Conservation (phyloP, 2,113 vertebrate genomes). For the Syrrhaptes paradoxus region DNA sequence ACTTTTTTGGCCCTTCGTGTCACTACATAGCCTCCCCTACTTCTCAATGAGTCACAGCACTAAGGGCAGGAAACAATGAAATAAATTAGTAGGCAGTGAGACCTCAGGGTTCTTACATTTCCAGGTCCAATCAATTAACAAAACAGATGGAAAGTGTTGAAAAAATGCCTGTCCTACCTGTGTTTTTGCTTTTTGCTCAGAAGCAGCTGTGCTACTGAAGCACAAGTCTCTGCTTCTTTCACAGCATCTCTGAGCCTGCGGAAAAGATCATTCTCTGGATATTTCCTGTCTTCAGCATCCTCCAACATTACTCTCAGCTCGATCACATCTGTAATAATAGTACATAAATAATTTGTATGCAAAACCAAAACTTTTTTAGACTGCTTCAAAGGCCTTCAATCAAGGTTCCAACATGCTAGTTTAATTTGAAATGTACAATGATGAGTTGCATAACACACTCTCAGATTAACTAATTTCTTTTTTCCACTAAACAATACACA, state of each 20-base stretch:
- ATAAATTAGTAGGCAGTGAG: neutral
- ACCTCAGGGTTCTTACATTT: neutral
- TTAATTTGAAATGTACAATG: neutral
- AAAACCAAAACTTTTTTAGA: neutral
- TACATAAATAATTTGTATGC: neutral
- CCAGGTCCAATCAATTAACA: neutral
- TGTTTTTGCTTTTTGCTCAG: slow-evolving; percentile 95
- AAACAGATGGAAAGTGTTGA: neutral
- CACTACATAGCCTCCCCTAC: neutral
- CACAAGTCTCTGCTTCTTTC: slow-evolving; percentile 97
- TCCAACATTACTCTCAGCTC: slow-evolving; percentile 94
- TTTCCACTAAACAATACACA: neutral
- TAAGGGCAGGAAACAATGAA: neutral
- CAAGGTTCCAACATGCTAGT: neutral
- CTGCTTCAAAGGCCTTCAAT: neutral
- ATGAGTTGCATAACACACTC: neutral
- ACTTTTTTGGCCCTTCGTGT: neutral
- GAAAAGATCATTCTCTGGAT: slow-evolving; percentile 91
- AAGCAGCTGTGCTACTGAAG: slow-evolving; percentile 95
- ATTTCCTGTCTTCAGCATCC: slow-evolving; percentile 96
- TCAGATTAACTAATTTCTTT: neutral
- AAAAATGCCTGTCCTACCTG: slow-evolving; percentile 75
- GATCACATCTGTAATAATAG: slow-evolving; percentile 85
- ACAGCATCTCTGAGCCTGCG: slow-evolving; percentile 91
- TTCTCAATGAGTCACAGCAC: neutral